Evolutionary conservation across 2,797 vertebrate genomes (phyloP), one percentile per base, ranked within the genome.

Genomic region (Pangasius djambal): DNA sequence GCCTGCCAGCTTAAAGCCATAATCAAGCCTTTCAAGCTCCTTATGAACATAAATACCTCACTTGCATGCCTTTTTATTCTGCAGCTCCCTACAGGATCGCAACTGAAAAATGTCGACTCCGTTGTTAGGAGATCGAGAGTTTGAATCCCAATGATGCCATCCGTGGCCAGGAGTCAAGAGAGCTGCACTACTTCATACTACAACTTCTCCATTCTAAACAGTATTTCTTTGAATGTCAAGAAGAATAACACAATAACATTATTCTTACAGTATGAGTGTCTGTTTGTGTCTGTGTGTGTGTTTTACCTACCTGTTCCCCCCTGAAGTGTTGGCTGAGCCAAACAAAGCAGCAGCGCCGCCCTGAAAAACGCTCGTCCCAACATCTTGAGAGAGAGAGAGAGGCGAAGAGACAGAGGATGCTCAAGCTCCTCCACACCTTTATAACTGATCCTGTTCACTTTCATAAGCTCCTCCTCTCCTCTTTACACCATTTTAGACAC

Each of bases 301-400:
- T 28, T 72, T 78, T 40, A 94, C 94, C 94, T 91, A 96, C 96
- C 94, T 57, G 92, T 81, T 86, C 91, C 91, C 5, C 89, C 85
- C 4, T 94, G 92, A 52, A 94, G 91, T 0, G 90, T 93, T 0
- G 88, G 83, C 92, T 92, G 94, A 65, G 92, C 92, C 91, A 96
- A 75, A 92, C 93, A 96, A 8, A 96, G 92, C 86, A 96, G 70
- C 90, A 94, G 87, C 0, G 79, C 86, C 18, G 93, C 92, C 87
- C 91, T 93, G 55, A 96, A 90, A 22, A 96, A 85, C 25, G 91
- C 90, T 10, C 44, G 92, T 92, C 93, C 93, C 79, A 89, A 69
- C 96, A 96, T 97, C 5, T 83, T 93, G 91, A 90, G 93, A 70
- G 22, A n/a, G 74, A 69, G 12, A 20, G 70, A n/a, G 63, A 61